Base-by-base conservation (phyloP, 2,797 vertebrate genomes). In the Mallotus villosus region DNA sequence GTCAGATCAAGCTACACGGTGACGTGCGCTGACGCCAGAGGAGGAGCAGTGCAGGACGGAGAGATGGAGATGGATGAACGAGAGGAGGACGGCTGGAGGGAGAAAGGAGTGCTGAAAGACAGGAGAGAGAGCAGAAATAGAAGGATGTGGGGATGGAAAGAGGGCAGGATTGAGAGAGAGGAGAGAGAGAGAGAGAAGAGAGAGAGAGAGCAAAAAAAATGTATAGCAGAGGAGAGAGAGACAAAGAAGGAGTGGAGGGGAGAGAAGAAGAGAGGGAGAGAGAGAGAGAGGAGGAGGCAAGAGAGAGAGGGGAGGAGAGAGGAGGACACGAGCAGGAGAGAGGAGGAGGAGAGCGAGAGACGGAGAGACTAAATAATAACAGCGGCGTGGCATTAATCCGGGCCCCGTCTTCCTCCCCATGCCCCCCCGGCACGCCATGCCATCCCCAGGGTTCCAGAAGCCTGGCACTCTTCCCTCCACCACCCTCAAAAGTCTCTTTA, bases 401-500 rank as follows among this genome's bases (percentile, higher is more conserved):
- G 41, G 17, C 73, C 55, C n/a, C 27, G 71, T 73, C 72, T 80
- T 27, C 62, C 73, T 49, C 37, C 59, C 79, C 73, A 73, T 41
- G 75, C 21, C 29, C 32, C 21, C 68, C 73, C 71, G 76, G 75
- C 62, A 32, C 64, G 71, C 63, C 70, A 75, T 75, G 82, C 74
- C 78, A 77, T 84, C 78, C 82, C 84, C 73, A 78, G 82, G 84
- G 83, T 78, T 83, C 75, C 76, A 81, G 67, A 74, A 46, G 67
- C 65, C 70, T 85, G 88, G 85, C 86, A 65, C 22, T 0, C 34
- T 74, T 87, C 87, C 88, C 73, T 67, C 76, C 29, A 11, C 76
- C 80, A 76, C 78, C 88, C 87, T 90, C 84, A 92, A 93, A 90
- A 83, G 88, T 88, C 77, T 59, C 84, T 89, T 91, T 87, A 90